A percentile compares a stretch with the other conserved stretches of the same genome.
These are phyloP conservation scores for Diarsia brunnea DNA, from an alignment of 2,888 invertebrate species.

Conservation along the genomic window DNA sequence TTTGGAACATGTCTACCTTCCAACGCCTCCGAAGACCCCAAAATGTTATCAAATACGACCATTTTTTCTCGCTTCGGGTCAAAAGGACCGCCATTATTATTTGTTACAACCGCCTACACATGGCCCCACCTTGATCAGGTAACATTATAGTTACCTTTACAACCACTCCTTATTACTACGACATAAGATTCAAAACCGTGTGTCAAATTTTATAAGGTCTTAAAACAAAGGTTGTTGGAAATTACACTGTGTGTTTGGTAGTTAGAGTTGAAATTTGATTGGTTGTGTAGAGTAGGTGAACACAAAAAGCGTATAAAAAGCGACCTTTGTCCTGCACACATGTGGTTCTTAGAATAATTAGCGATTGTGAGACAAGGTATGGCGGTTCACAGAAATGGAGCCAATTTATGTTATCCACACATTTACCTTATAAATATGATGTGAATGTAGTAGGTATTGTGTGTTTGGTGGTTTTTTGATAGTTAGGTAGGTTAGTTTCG, in stretches of 20 bases:
- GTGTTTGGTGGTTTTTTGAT: slow-evolving; percentile 17
- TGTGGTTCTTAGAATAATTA: slow-evolving; percentile 81
- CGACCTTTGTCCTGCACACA: slow-evolving; percentile 76
- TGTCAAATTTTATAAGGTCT: slow-evolving; percentile 23
- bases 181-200: slow-evolving; percentile 40
- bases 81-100: slow-evolving; percentile 74
- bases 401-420: slow-evolving; percentile 45
- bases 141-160: slow-evolving; percentile 64
- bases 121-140: slow-evolving; percentile 79
- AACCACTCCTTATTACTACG: slow-evolving; percentile 32
- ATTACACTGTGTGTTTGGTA: neutral
- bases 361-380: slow-evolving; percentile 69
- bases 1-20: slow-evolving; percentile 45
- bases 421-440: slow-evolving; percentile 59
- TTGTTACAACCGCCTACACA: slow-evolving; percentile 70
- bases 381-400: slow-evolving; percentile 61
- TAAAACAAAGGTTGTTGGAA: slow-evolving; percentile 8
- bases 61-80: slow-evolving; percentile 61
- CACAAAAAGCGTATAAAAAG: slow-evolving; percentile 74
- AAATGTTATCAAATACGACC: slow-evolving; percentile 63
- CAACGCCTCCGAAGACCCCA: slow-evolving; percentile 49
- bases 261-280: slow-evolving; percentile 39
- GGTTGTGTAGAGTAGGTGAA: slow-evolving; percentile 54
- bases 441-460: neutral
- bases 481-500: too few relatives aligned